Evolutionary conservation across 2,888 invertebrate genomes (phyloP).

Genomic region (Drosophila falleni): DNA sequence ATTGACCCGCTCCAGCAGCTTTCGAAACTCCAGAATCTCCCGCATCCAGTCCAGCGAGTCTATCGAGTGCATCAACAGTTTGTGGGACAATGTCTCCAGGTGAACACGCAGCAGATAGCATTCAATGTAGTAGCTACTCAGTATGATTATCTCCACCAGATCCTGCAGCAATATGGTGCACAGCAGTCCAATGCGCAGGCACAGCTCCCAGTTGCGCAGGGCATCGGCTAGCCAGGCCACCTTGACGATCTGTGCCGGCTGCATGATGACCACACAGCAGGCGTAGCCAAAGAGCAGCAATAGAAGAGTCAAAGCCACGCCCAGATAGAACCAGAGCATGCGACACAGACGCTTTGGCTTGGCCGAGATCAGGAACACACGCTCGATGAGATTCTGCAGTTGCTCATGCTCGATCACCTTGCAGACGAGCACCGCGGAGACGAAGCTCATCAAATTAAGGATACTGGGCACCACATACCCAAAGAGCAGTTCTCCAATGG

Average conservation of each 20-base stretch:
- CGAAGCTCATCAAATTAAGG: slow-evolving; percentile 90
- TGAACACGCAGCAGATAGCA: slow-evolving; percentile 92
- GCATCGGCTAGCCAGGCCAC: slow-evolving; percentile 68
- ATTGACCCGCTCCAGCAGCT: slow-evolving; percentile 91
- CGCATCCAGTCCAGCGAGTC: slow-evolving; percentile 92
- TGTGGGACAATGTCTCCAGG: slow-evolving; percentile 90
- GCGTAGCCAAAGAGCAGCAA: slow-evolving; percentile 89
- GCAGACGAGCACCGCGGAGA: slow-evolving; percentile 91
- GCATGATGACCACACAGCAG: slow-evolving; percentile 84
- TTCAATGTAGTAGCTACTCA: slow-evolving; percentile 93
- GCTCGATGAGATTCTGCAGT: slow-evolving; percentile 92
- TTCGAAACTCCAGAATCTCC: slow-evolving; percentile 92
- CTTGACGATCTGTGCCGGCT: slow-evolving; percentile 73
- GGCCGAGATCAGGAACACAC: slow-evolving; percentile 91
- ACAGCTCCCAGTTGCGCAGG: slow-evolving; percentile 67
- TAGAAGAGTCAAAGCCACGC: slow-evolving; percentile 90
- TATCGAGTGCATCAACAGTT: slow-evolving; percentile 90
- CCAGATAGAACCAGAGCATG: slow-evolving; percentile 91
- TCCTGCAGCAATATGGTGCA: slow-evolving; percentile 91
- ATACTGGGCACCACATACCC: slow-evolving; percentile 91
- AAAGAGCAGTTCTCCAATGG: slow-evolving; percentile 90
- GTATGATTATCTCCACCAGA: slow-evolving; percentile 92
- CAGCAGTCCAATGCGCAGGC: slow-evolving; percentile 86
- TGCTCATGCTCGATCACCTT: slow-evolving; percentile 93
- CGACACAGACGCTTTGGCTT: slow-evolving; percentile 90